Conservation (phyloP, 1,140 invertebrate species). For the Drosophila biarmipes region DNA sequence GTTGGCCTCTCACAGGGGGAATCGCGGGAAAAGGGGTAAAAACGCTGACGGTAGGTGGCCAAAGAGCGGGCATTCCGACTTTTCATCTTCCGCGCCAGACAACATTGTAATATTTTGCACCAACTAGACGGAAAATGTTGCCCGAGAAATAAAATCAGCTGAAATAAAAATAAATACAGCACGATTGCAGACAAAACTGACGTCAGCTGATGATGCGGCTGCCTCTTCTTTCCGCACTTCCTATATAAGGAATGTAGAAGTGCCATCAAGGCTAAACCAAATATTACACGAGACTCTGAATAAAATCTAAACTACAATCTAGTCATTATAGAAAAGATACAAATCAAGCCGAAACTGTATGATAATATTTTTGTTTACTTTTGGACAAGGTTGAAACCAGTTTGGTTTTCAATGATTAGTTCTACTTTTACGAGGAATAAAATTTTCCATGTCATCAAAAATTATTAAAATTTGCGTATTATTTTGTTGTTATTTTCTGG, state of each 20-base stretch:
- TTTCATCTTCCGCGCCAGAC: slow-evolving; percentile 38
- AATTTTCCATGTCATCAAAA: neutral
- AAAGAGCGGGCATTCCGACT: slow-evolving; percentile 17
- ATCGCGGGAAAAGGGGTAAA: slow-evolving; percentile 8
- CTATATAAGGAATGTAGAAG: slow-evolving; percentile 10
- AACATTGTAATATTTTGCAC: slow-evolving; percentile 59
- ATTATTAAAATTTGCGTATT: neutral
- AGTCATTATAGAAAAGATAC: slow-evolving; percentile 53
- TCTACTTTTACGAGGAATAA: neutral
- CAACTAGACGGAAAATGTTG: slow-evolving; percentile 41
- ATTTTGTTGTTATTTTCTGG: neutral
- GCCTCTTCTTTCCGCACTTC: no score
- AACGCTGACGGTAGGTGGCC: neutral
- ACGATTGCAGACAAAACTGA: slow-evolving; percentile 33
- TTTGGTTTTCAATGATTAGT: neutral
- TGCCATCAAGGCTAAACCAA: slow-evolving; percentile 13
- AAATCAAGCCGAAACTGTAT: slow-evolving; percentile 37
- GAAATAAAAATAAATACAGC: slow-evolving; percentile 19
- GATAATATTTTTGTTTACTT: slow-evolving; percentile 36
- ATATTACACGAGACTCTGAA: neutral
- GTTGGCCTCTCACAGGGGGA: slow-evolving; percentile 38
- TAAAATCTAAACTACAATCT: slow-evolving; percentile 1
- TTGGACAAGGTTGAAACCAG: neutral
- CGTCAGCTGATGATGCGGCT: slow-evolving; percentile 49
- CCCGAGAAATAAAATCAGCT: slow-evolving; percentile 26